These are phyloP conservation scores for Rhea pennata DNA, from an alignment of 2,113 vertebrate species.

Conservation along the genomic window DNA sequence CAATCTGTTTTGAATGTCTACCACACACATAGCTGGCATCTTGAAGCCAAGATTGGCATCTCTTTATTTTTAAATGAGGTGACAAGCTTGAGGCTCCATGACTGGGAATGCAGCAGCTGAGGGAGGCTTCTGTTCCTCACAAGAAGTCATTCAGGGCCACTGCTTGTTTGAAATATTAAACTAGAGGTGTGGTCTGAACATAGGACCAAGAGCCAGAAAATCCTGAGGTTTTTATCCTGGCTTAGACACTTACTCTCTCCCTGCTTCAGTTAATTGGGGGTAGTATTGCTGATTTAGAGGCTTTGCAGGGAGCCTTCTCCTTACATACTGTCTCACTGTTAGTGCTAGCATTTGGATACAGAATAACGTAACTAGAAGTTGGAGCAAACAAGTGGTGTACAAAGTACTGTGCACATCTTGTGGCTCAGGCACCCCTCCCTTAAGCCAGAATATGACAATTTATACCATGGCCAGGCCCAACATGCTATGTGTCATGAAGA, in stretches of 20 bases:
- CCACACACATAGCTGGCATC: not conserved
- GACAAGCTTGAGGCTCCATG: not conserved
- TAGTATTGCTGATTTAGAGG: not conserved
- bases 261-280: not conserved
- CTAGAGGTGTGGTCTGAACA: not conserved
- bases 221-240: slow-evolving; percentile 31
- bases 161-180: not conserved
- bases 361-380: not conserved
- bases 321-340: not conserved
- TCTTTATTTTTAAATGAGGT: not conserved
- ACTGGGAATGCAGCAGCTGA: not conserved
- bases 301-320: not conserved
- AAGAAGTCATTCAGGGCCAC: not conserved
- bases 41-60: not conserved
- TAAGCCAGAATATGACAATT: not conserved
- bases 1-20: not conserved
- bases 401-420: fast-evolving
- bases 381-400: not conserved
- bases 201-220: not conserved
- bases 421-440: not conserved
- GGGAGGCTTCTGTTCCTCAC: not conserved
- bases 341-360: not conserved
- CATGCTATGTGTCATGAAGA: not conserved
- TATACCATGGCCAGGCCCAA: not conserved
- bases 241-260: slow-evolving; percentile 8